Base-by-base conservation (phyloP, 1,140 invertebrate genomes). In the Chionoecetes opilio region DNA sequence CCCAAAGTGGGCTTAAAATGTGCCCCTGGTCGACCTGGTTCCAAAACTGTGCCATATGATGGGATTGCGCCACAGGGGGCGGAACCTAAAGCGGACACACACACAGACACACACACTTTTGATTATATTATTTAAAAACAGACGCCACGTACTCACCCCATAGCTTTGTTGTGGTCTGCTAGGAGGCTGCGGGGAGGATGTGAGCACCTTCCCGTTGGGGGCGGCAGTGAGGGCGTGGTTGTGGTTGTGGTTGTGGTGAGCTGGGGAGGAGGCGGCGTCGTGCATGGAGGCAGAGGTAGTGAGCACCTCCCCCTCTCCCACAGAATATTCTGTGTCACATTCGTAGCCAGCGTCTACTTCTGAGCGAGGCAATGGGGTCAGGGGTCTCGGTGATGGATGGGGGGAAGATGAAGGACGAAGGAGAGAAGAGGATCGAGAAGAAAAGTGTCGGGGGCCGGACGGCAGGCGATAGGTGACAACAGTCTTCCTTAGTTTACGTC, bases 381-480 rank as follows among this genome's bases (percentile, higher is more conserved):
- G n/a, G n/a, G 14, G 0, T 9, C 21, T 11, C 46, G 8, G 46
- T 17, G 46, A 53, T 9, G 46, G 46, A 17, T 17, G 21, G 26
- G 37, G 0, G 88, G 85, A 2, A 5, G 34, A 37, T 3, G 46
- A 32, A 21, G 84, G 17, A 14, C 14, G 11, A 21, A 63, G 46
- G 46, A 2, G 21, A 17, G 46, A 9, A 17, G 46, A 9, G n/a
- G n/a, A n/a, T n/a, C n/a, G n/a, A n/a, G n/a, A n/a, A n/a, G n/a
- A n/a, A n/a, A n/a, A n/a, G 46, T 11, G 46, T 38, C 32, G 91
- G 0, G 91, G 91, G 37, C 63, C 26, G 14, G 91, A 82, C 2
- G 91, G 90, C 31, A 95, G 85, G 31, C 85, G 35, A n/a, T 95
- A 95, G 0, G 90, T 95, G 34, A 95, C 90, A 29, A 91, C 84